These are phyloP conservation scores for Halocynthia roretzi DNA, from an alignment of 23 tunicate species.

Conservation along the genomic window DNA sequence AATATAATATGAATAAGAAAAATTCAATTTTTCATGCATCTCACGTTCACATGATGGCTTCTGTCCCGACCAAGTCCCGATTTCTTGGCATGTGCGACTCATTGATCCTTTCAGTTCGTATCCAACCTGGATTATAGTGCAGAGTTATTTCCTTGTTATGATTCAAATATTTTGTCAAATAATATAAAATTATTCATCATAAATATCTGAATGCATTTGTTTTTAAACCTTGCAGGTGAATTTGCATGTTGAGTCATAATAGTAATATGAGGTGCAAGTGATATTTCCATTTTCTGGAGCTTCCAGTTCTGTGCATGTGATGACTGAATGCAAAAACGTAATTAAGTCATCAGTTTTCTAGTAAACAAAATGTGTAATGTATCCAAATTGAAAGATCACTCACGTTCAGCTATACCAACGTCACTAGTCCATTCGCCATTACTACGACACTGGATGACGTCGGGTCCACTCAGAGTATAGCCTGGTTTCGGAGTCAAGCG, in stretches of 20 bases:
- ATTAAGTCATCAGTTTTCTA: too few relatives aligned
- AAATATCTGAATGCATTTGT: too few relatives aligned
- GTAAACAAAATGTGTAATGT: too few relatives aligned
- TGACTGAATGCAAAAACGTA: neutral
- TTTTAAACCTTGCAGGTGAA: conserved; percentile 23
- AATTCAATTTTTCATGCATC: neutral
- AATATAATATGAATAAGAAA: too few relatives aligned
- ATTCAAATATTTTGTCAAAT: neutral
- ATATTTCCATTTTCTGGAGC: conserved; percentile 41
- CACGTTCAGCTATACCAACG: neutral
- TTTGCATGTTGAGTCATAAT: conserved; percentile 60
- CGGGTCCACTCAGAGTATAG: conserved; percentile 3
- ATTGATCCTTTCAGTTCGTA: conserved; percentile 52
- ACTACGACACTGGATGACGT: neutral
- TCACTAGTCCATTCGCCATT: conserved; percentile 9
- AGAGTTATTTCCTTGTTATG: neutral
- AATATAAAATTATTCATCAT: too few relatives aligned
- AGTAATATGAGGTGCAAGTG: conserved; percentile 23
- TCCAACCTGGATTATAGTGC: conserved; percentile 26
- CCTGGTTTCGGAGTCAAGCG: conserved; percentile 16
- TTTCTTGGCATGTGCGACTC: conserved; percentile 74
- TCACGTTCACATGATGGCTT: conserved; percentile 56
- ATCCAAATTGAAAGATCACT: too few relatives aligned
- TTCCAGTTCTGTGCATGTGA: conserved; percentile 30
- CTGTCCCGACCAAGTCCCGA: conserved; percentile 55